These are phyloP conservation scores for Microcebus jonahi DNA, from an alignment of 2,113 vertebrate species.

Conservation along the genomic window DNA sequence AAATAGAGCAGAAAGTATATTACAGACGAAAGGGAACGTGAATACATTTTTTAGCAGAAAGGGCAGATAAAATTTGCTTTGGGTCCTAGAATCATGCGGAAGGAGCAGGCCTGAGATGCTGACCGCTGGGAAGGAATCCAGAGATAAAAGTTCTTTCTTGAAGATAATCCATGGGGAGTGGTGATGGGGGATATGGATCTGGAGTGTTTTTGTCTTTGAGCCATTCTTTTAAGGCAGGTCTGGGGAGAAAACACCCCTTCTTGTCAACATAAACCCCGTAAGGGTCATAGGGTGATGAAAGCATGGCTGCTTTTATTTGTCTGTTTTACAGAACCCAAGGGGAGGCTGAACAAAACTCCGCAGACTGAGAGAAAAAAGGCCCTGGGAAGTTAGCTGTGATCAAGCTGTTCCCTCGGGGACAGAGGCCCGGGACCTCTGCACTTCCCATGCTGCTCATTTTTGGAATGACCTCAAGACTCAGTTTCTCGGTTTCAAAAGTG, in stretches of 20 bases:
- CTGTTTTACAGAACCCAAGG: conserved; percentile 9
- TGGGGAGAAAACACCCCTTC: not conserved
- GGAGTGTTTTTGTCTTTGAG: not conserved
- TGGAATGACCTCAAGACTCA: not conserved
- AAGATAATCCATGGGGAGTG: not conserved
- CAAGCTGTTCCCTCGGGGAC: not conserved
- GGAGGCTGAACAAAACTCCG: not conserved
- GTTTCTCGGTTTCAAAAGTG: not conserved
- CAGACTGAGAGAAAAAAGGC: not conserved
- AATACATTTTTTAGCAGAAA: not conserved
- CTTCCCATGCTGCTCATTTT: not conserved
- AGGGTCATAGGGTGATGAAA: not conserved
- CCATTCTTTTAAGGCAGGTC: not conserved
- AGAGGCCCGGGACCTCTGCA: not conserved
- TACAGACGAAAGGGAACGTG: not conserved
- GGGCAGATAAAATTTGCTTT: not conserved
- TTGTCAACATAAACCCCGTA: not conserved
- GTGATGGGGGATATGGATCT: too few relatives aligned
- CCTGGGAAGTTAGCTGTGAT: not conserved
- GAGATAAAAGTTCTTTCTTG: not conserved
- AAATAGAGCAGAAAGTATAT: not conserved
- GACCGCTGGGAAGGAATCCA: not conserved
- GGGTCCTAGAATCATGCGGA: not conserved
- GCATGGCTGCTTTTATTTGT: not conserved
- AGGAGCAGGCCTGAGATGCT: not conserved